A percentile compares a stretch with the other conserved stretches of the same genome.
Conservation (phyloP, 1,140 invertebrate genomes). For the Dendroctonus valens region DNA sequence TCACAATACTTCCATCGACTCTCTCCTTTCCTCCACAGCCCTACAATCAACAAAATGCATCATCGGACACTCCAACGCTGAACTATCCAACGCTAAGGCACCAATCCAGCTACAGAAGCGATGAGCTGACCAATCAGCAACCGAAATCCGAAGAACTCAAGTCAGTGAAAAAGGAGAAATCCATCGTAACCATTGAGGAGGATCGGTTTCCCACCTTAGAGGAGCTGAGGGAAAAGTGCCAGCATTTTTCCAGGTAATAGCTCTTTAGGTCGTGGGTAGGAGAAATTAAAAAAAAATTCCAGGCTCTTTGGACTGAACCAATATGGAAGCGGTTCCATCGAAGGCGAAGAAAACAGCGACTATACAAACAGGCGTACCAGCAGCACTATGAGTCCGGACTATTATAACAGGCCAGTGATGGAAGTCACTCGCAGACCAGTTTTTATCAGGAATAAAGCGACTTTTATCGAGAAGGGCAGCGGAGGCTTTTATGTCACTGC, state of each 20-base stretch:
- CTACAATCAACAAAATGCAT: not conserved
- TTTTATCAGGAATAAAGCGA: conserved; percentile 29
- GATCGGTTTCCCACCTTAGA: conserved; percentile 18
- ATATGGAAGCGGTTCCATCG: not conserved
- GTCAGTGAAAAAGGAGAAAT: conserved; percentile 15
- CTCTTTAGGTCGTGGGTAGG: not conserved
- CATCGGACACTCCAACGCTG: not conserved
- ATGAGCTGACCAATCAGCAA: conserved; percentile 10
- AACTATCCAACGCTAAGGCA: conserved; percentile 2
- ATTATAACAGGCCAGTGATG: conserved; percentile 8
- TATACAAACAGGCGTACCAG: not conserved
- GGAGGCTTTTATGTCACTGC: conserved; percentile 30
- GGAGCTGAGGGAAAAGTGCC: conserved; percentile 23
- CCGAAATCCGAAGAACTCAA: not conserved
- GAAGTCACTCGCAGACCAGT: conserved; percentile 27
- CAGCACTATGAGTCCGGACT: not conserved
- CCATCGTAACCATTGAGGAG: conserved; percentile 11
- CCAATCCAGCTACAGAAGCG: conserved; percentile 4
- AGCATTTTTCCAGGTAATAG: conserved; percentile 28
- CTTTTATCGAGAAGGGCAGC: conserved; percentile 26
- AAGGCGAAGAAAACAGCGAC: not conserved
- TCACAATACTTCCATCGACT: not conserved
- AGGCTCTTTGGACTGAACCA: conserved; percentile 21
- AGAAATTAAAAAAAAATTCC: conserved; percentile 2
- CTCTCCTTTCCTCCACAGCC: not conserved